Evolutionary conservation across 2,113 vertebrate species (phyloP).

Genomic region (Hucho hucho): DNA sequence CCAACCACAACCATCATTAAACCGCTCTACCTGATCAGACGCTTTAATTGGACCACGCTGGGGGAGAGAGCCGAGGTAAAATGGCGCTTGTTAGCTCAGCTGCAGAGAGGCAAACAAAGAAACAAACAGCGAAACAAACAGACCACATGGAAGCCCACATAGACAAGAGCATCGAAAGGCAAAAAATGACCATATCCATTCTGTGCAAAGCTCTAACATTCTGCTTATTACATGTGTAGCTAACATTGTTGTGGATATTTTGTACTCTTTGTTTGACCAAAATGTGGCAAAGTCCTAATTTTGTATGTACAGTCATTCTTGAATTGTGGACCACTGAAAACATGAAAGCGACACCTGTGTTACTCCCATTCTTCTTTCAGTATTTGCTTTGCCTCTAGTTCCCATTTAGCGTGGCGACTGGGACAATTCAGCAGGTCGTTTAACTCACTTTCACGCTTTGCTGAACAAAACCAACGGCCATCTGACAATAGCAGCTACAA

Average conservation of each 20-base stretch:
- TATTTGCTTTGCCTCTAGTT: slow-evolving; percentile 50
- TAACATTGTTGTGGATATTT: neutral
- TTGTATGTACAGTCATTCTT: neutral
- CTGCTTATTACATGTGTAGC: neutral
- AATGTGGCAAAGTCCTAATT: neutral
- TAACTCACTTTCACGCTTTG: slow-evolving; percentile 36
- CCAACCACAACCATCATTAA: slow-evolving; percentile 75
- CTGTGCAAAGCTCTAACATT: neutral
- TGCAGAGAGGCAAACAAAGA: slow-evolving; percentile 58
- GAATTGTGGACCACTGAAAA: neutral
- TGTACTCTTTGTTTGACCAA: neutral
- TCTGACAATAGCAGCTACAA: slow-evolving; percentile 57
- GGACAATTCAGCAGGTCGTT: slow-evolving; percentile 41
- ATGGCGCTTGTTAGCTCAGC: slow-evolving; percentile 75
- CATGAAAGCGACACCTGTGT: neutral
- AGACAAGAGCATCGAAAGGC: slow-evolving; percentile 13
- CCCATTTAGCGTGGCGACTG: slow-evolving; percentile 45
- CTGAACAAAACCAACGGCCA: slow-evolving; percentile 53
- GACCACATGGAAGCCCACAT: slow-evolving; percentile 42
- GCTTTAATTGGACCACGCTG: slow-evolving; percentile 75
- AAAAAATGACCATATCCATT: neutral
- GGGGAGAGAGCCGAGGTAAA: slow-evolving; percentile 52
- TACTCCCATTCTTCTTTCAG: neutral
- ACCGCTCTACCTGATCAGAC: slow-evolving; percentile 79
- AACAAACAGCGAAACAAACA: slow-evolving; percentile 64